Base-by-base conservation (phyloP, 1,140 invertebrate species). In the Armadillidium nasatum region DNA sequence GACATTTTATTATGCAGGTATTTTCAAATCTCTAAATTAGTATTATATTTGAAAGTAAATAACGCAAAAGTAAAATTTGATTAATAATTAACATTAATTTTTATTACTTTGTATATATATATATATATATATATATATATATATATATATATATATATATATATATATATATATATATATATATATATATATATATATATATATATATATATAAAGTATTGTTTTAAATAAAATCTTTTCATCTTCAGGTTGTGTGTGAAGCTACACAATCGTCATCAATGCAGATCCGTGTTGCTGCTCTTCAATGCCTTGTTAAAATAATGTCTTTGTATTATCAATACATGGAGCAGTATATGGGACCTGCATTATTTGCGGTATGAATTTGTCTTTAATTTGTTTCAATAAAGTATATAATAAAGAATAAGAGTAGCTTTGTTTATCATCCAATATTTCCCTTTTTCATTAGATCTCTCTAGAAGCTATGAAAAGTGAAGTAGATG, bases 1-100 rank as follows among this genome's bases (percentile, higher is more conserved):
- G 98, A 82, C 97, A 99, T 86, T 98, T 96, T 84, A 99, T 99
- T 66, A 99, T 99, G 98, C 95, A 99, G 89, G 95, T 97, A 85
- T 85, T 85, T 79, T 23, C 33, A 33, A 33, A 33, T 3, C 33
- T 33, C 33, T 33, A n/a, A n/a, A n/a, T n/a, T 33, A 13, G 33
- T 33, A 33, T n/a, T 11, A 15, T 19, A 10, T 44, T 60, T 23
- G 19, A 70, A 46, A 21, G 72, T 44, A 7, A n/a, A n/a, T 54
- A 10, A 54, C n/a, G n/a, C 50, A 3, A 60, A 33, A 3, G 33
- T 33, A 33, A 33, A 33, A 33, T 33, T 33, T 33, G 6, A 33
- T 33, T 33, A n/a, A n/a, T n/a, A n/a, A n/a, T n/a, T n/a, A n/a
- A n/a, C n/a, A n/a, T n/a, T n/a, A n/a, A n/a, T n/a, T n/a, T n/a